phyloP scores from a whole-genome alignment of 2,888 invertebrate species.

The Brachyptera putata region DNA sequence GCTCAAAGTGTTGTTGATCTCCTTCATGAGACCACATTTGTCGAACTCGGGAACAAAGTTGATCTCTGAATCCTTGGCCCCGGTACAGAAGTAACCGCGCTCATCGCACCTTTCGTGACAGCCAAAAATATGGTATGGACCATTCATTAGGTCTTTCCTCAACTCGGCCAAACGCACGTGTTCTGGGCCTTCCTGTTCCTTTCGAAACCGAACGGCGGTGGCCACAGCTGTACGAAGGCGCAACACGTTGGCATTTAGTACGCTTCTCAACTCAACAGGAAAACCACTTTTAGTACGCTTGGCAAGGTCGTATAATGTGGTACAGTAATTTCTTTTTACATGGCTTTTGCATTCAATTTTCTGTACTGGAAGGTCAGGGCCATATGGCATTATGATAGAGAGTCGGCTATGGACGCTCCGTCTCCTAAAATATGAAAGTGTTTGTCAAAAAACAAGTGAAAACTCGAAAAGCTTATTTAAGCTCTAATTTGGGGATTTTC shows the following conservation, averaged over 20 bases:
- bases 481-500: too few relatives aligned
- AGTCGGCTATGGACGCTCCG: neutral
- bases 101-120: neutral
- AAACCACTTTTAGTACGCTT: neutral
- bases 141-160: conserved; percentile 3
- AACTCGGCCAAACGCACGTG: neutral
- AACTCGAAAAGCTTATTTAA: too few relatives aligned
- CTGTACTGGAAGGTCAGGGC: neutral
- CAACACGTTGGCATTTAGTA: neutral
- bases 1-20: neutral
- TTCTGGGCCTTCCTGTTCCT: neutral
- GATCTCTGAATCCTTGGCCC: conserved; percentile 6
- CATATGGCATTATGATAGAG: neutral
- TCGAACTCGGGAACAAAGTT: neutral
- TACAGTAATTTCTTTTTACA: conserved; percentile 5
- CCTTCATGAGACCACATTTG: neutral
- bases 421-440: too few relatives aligned
- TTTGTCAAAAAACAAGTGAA: too few relatives aligned
- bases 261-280: neutral
- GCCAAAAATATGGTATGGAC: conserved; percentile 14
- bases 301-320: neutral
- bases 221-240: conserved; percentile 5
- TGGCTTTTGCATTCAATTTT: neutral
- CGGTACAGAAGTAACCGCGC: conserved; percentile 21
- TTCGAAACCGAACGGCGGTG: neutral